Percentiles rank a stretch among this genome's conserved stretches.
Evolutionary conservation across 2,797 vertebrate species (phyloP).

Genomic region (Sphenodon punctatus): DNA sequence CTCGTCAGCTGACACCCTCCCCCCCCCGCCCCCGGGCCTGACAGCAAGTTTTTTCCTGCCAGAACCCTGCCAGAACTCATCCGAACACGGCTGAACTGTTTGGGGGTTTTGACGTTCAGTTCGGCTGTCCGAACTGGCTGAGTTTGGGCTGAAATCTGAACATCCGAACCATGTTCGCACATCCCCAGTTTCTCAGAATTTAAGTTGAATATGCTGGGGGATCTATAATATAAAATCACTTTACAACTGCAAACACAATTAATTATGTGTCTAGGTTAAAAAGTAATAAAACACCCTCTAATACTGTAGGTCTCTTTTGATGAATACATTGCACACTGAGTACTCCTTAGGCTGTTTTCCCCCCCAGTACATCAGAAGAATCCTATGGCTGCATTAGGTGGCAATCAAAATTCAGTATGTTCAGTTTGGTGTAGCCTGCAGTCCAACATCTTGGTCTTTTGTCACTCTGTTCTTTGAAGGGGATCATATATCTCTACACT

Average conservation of each 20-base stretch:
- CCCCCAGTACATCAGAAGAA: constrained; percentile 2
- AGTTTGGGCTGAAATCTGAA: too few relatives aligned
- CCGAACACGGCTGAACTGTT: too few relatives aligned
- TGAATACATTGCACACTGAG: background rate
- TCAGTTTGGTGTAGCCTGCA: constrained; percentile 36
- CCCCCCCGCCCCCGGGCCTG: too few relatives aligned
- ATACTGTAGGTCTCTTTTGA: background rate
- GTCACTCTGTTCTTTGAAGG: constrained; percentile 18
- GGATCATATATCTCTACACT: constrained; percentile 7
- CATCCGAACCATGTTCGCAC: too few relatives aligned
- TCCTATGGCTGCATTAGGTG: background rate
- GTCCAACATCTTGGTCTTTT: constrained; percentile 23
- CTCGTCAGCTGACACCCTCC: too few relatives aligned
- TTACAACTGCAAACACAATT: background rate
- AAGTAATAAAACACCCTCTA: background rate
- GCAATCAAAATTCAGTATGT: constrained; percentile 12
- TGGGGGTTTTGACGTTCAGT: too few relatives aligned
- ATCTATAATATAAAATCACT: background rate
- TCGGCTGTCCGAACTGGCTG: too few relatives aligned
- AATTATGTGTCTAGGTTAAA: background rate
- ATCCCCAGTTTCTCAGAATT: background rate
- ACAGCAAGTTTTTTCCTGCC: too few relatives aligned
- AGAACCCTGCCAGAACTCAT: too few relatives aligned
- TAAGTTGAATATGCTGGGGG: accelerated
- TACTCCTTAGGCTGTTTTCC: background rate